A percentile compares a stretch with the other conserved stretches of the same genome.
Conservation (phyloP, 1,140 invertebrate species). For the Orchesella cincta region DNA sequence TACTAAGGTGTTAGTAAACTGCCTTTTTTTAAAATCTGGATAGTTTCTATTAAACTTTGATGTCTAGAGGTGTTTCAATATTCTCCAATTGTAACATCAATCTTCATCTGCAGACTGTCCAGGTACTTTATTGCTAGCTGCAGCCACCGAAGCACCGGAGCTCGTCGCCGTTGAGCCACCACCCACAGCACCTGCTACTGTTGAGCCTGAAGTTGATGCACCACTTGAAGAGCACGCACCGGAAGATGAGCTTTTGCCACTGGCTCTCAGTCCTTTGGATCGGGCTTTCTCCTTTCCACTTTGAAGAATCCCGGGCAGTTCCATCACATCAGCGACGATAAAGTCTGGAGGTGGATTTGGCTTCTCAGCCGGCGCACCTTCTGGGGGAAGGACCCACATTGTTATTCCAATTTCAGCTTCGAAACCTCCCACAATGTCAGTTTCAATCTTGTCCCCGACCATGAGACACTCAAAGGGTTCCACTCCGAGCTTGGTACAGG, state of each 20-base stretch:
- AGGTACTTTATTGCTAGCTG: neutral
- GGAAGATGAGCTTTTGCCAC: neutral
- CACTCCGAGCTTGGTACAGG: constrained; percentile 72
- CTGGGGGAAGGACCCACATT: constrained; percentile 69
- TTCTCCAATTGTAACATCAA: neutral
- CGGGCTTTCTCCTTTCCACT: constrained; percentile 37
- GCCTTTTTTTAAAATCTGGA: too few species aligned
- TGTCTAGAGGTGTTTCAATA: too few species aligned
- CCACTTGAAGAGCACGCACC: constrained; percentile 11
- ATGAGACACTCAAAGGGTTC: constrained; percentile 73
- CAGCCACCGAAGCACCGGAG: neutral
- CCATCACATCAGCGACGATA: constrained; percentile 46
- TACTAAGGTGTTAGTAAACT: too few species aligned
- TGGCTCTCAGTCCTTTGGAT: neutral
- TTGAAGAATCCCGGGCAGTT: constrained; percentile 45
- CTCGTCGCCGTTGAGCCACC: neutral
- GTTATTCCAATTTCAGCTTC: constrained; percentile 72
- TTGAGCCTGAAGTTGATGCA: neutral
- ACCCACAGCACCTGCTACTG: neutral
- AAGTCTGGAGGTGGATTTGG: constrained; percentile 52
- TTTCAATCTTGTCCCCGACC: constrained; percentile 82
- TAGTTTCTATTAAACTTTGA: too few species aligned
- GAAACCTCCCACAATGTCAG: constrained; percentile 78
- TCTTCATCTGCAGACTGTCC: constrained; percentile 1
- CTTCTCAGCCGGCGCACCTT: constrained; percentile 36